These are phyloP conservation scores for Theristicus caerulescens DNA, from an alignment of 2,113 vertebrate genomes.

Conservation along the genomic window DNA sequence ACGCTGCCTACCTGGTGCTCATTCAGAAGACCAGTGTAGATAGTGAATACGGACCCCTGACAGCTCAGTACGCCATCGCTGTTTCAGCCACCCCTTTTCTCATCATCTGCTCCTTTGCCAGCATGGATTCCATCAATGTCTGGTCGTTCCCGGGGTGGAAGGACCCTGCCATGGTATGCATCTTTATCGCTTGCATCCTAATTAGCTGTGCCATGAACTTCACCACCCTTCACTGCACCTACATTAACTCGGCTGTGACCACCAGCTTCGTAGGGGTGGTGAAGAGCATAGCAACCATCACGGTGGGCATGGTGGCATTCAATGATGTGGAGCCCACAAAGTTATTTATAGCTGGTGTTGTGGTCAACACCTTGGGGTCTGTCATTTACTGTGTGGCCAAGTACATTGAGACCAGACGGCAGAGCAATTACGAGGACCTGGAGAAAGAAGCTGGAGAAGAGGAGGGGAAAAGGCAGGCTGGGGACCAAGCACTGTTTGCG, in stretches of 20 bases:
- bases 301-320: conserved; percentile 97
- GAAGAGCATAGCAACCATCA: conserved; percentile 97
- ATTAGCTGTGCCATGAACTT: conserved; percentile 99
- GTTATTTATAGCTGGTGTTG: conserved; percentile 92
- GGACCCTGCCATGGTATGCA: conserved; percentile 84
- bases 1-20: conserved; percentile 93
- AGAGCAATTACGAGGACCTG: conserved; percentile 90
- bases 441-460: conserved; percentile 80
- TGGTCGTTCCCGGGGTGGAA: conserved; percentile 93
- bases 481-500: conserved; percentile 62
- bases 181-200: conserved; percentile 85
- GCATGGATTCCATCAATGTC: conserved; percentile 88
- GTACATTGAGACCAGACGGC: conserved; percentile 86
- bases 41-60: conserved; percentile 89
- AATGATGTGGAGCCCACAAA: conserved; percentile 89
- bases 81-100: conserved; percentile 90
- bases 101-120: conserved; percentile 86
- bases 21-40: conserved; percentile 94
- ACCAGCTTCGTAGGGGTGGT: conserved; percentile 99
- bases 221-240: conserved; percentile 97
- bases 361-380: conserved; percentile 95
- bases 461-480: conserved; percentile 42
- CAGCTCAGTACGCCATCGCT: conserved; percentile 94
- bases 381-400: conserved; percentile 94
- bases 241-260: conserved; percentile 98